Evolutionary conservation across 1,140 invertebrate species (phyloP).

Genomic region (Bombus pascuorum): DNA sequence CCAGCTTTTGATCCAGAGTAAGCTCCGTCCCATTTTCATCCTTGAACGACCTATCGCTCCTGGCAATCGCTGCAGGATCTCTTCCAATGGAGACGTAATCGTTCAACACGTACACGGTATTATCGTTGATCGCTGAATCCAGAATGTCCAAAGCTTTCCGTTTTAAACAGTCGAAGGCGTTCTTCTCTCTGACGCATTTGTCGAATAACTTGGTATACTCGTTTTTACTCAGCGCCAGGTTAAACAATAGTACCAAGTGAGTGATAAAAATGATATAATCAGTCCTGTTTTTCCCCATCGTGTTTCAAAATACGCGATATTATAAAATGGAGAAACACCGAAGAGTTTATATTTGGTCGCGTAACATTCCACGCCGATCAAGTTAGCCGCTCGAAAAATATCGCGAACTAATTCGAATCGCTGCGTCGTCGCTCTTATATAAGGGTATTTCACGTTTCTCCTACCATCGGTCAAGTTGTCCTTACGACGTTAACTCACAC

Average conservation of each 20-base stretch:
- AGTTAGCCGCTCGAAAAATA: slow-evolving; percentile 43
- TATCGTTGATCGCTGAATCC: slow-evolving; percentile 83
- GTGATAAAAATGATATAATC: not conserved
- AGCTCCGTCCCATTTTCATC: slow-evolving; percentile 67
- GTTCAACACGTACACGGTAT: slow-evolving; percentile 83
- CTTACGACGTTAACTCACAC: slow-evolving; percentile 63
- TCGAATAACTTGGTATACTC: slow-evolving; percentile 77
- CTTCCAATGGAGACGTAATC: slow-evolving; percentile 84
- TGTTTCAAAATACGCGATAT: not conserved
- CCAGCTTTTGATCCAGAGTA: slow-evolving; percentile 76
- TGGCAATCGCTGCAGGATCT: slow-evolving; percentile 68
- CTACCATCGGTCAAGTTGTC: slow-evolving; percentile 44
- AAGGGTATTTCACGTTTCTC: slow-evolving; percentile 58
- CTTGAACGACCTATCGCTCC: slow-evolving; percentile 22
- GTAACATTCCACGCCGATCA: not conserved
- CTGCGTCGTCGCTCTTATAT: slow-evolving; percentile 58
- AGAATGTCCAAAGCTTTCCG: slow-evolving; percentile 82
- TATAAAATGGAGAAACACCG: too few species aligned
- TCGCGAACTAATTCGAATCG: slow-evolving; percentile 49
- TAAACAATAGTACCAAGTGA: slow-evolving; percentile 14
- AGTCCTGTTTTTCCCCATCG: slow-evolving; percentile 22
- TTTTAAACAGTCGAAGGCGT: slow-evolving; percentile 83
- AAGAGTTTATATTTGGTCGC: not conserved
- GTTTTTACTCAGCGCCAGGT: slow-evolving; percentile 49
- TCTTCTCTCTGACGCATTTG: slow-evolving; percentile 77